Evolutionary conservation across 1,140 invertebrate species (phyloP), one percentile per base, ranked within the genome.

Genomic region (Nasonia giraulti): DNA sequence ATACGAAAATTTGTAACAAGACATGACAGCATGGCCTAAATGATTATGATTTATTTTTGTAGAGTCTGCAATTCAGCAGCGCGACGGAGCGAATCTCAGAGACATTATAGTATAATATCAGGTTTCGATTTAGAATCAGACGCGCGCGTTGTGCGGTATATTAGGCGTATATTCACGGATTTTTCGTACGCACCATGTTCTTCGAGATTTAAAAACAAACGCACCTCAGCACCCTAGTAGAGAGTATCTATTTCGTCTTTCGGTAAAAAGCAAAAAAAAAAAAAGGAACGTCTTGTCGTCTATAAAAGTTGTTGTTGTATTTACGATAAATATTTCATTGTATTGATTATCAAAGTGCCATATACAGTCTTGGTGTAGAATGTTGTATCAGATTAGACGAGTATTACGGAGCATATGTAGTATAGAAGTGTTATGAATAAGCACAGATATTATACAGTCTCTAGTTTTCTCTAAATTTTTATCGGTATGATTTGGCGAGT

Each of bases 401-500:
- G 17, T 55, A 55, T 74, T 20, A 33, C 0, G 55, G 3, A 11
- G 44, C 44, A 82, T 6, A 23, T 5, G 5, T 55, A 74, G 11
- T 71, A 44, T 23, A 71, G 31, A 81, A 47, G 23, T 50, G n/a
- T 81, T 47, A 5, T 31, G 5, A 71, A 71, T 44, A 44, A 17
- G 68, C 55, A 62, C 55, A 62, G 4, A 62, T 62, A 62, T n/a
- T 62, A 7, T 7, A 0, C 55, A 3, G 20, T 62, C 17, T 62
- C 55, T 62, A 62, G 20, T 20, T 62, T 62, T n/a, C 20, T 20
- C 55, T 31, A 71, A 71, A 71, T 33, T 71, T 62, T 37, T 55
- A 6, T 62, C 17, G 4, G 20, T 62, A 55, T 78, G 8, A 81
- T 69, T 83, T 88, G 40, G 62, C 55, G 84, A 82, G 86, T 88